Conservation (phyloP, 1,140 invertebrate species). For the Hyphantria cunea region DNA sequence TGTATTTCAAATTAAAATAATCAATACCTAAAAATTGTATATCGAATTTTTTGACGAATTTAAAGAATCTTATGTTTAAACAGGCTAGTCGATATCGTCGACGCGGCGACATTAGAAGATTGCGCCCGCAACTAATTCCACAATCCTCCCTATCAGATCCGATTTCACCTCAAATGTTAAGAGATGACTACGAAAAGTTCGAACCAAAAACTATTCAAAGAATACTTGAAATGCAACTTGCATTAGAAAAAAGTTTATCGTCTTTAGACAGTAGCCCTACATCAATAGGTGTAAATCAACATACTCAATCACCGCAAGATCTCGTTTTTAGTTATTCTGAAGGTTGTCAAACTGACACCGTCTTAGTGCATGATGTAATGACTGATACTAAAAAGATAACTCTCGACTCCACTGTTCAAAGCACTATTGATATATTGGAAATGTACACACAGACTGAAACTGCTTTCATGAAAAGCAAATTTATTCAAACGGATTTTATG, state of each 20-base stretch:
- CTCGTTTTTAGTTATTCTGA: constrained; percentile 54
- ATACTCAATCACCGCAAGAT: constrained; percentile 65
- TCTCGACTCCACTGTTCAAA: constrained; percentile 64
- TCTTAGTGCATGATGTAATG: constrained; percentile 64
- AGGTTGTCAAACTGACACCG: constrained; percentile 72
- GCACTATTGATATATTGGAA: constrained; percentile 49
- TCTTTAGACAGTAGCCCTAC: constrained; percentile 63
- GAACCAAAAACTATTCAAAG: constrained; percentile 57
- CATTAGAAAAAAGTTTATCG: constrained; percentile 67
- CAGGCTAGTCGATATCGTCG: constrained; percentile 78
- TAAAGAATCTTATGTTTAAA: constrained; percentile 55
- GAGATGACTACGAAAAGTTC: constrained; percentile 46
- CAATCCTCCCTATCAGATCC: constrained; percentile 52
- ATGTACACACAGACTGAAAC: constrained; percentile 69
- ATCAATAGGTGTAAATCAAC: constrained; percentile 66
- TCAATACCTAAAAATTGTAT: neutral
- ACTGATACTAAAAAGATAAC: constrained; percentile 71
- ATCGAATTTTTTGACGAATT: constrained; percentile 3
- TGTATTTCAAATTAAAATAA: constrained; percentile 18
- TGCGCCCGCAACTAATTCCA: constrained; percentile 52
- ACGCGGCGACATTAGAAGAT: constrained; percentile 66
- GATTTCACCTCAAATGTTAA: constrained; percentile 49
- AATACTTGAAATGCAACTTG: constrained; percentile 72
- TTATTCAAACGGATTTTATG: constrained; percentile 58
- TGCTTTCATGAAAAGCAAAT: constrained; percentile 62